Base-by-base conservation (phyloP, 2,888 invertebrate species). In the Aspidiotus destructor region DNA sequence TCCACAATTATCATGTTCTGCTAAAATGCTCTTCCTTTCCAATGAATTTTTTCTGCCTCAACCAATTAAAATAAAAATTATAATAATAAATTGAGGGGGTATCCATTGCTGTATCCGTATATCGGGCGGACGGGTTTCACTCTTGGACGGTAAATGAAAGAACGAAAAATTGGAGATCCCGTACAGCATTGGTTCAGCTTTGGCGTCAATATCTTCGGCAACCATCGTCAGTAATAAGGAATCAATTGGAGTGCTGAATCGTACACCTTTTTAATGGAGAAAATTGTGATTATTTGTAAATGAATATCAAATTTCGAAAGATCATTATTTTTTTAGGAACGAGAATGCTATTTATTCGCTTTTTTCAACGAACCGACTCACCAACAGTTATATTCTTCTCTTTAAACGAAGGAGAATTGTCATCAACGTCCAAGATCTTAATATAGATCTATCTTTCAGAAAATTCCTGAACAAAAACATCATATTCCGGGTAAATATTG, bases 221-320 rank as follows among this genome's bases (percentile, higher is more conserved):
- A 82, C 82, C 5, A 89, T 76, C 0, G 84, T 84, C 0, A 85
- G 82, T 42, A 89, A 81, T 15, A 84, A 80, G 0, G 87, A 87
- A 71, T 88, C 87, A 41, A 87, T 81, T 0, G 87, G n/a, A 0
- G 88, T 86, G 75, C 87, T 88, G 1, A 88, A 79, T 55, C 88
- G 81, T 0, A 89, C 87, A 1, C 89, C 79, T 77, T 69, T 28
- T n/a, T 60, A 68, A 41, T 15, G 42, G 7, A 5, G 17, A 54
- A 6, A 13, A 13, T n/a, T 17, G 17, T 42, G 6, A 48, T 53
- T 11, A n/a, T n/a, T n/a, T n/a, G n/a, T n/a, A 28, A 54, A 57
- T 5, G 57, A 61, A 41, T 52, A 55, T 52, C 61, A 13, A 11
- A n/a, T n/a, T n/a, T n/a, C n/a, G n/a, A n/a, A n/a, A n/a, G n/a